A percentile compares a stretch with the other conserved stretches of the same genome.
These are phyloP conservation scores for Megaceryle maxima DNA, from an alignment of 2,113 vertebrate genomes.

Conservation along the genomic window DNA sequence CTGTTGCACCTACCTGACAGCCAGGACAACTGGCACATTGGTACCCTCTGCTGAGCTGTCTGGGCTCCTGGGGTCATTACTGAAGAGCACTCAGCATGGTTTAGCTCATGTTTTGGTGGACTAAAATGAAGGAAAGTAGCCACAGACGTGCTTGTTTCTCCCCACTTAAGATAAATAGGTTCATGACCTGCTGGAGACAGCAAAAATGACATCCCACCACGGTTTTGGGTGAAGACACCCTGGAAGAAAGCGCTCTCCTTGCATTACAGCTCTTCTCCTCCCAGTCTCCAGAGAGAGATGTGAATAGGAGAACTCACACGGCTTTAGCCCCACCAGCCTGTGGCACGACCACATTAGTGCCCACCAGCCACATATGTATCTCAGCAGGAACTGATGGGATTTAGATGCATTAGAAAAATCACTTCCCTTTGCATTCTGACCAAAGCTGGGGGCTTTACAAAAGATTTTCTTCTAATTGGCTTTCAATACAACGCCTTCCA, in stretches of 20 bases:
- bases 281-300: neutral
- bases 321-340: neutral
- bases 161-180: neutral
- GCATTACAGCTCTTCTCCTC: neutral
- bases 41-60: neutral
- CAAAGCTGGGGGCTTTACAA: too few species aligned
- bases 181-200: neutral
- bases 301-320: accelerated
- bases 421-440: neutral
- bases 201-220: neutral
- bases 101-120: neutral
- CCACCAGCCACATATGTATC: neutral
- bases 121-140: neutral
- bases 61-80: neutral
- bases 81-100: neutral
- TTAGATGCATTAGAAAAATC: neutral
- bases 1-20: neutral
- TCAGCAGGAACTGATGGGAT: accelerated
- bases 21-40: neutral
- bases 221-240: neutral
- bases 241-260: neutral
- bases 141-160: neutral
- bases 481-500: accelerated
- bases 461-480: neutral
- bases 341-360: too few species aligned